phyloP scores from a whole-genome alignment of 2,113 vertebrate genomes.

The Chaetodon trifascialis region DNA sequence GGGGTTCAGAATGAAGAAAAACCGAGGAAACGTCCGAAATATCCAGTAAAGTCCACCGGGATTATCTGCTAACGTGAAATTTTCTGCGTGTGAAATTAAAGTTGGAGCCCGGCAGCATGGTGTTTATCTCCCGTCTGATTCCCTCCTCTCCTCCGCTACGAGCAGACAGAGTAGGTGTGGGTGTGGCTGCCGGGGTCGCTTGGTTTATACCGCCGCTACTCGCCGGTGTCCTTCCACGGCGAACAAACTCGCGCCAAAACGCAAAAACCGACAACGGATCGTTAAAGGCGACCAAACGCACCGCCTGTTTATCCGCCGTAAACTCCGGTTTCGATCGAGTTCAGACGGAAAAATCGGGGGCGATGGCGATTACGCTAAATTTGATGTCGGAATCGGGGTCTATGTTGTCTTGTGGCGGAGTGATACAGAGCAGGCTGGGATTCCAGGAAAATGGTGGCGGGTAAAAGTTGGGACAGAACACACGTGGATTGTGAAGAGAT shows the following conservation, averaged over 20 bases:
- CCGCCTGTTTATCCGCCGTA: accelerated
- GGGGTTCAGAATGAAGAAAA: background rate
- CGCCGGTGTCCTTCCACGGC: constrained; percentile 63
- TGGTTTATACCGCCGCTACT: constrained; percentile 50
- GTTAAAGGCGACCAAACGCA: accelerated
- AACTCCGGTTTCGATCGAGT: accelerated
- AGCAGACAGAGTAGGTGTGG: constrained; percentile 82
- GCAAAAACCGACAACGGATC: accelerated
- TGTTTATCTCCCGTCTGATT: background rate
- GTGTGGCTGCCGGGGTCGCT: constrained; percentile 75
- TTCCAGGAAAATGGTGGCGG: constrained; percentile 84
- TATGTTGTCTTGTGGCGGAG: constrained; percentile 66
- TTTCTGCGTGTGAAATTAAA: constrained; percentile 46
- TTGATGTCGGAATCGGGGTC: background rate
- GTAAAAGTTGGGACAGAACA: constrained; percentile 69
- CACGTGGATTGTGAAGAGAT: constrained; percentile 75
- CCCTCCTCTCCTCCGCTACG: background rate
- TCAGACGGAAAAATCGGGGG: background rate
- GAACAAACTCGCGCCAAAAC: constrained; percentile 84
- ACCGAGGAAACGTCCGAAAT: background rate
- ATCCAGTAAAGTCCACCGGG: constrained; percentile 45
- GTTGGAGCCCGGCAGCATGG: constrained; percentile 50
- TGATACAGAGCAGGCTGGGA: constrained; percentile 44
- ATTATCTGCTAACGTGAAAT: background rate
- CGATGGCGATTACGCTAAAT: accelerated